phyloP scores from a whole-genome alignment of 1,140 invertebrate genomes.

The Babylonia areolata region DNA sequence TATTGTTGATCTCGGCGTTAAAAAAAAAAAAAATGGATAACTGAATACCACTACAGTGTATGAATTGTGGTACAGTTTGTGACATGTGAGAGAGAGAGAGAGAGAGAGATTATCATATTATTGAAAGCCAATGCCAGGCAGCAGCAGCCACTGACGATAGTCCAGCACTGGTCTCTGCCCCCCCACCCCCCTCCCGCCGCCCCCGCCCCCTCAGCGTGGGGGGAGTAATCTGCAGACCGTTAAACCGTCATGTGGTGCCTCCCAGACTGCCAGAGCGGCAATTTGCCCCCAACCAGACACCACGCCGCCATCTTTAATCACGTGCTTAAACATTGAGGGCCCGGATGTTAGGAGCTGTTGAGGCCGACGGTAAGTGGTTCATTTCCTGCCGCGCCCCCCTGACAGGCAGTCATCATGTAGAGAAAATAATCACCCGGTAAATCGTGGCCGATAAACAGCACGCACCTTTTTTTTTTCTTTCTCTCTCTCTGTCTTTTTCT shows the following conservation, averaged over 20 bases:
- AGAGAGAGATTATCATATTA: background rate
- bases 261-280: background rate
- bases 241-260: conserved; percentile 21
- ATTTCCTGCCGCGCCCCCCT: background rate
- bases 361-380: background rate
- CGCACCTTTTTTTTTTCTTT: background rate
- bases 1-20: too few species aligned
- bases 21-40: too few species aligned
- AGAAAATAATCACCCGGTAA: background rate
- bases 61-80: background rate
- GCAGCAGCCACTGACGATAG: too few species aligned
- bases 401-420: background rate
- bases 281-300: conserved; percentile 20
- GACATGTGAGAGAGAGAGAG: background rate
- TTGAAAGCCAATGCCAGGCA: background rate
- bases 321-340: background rate
- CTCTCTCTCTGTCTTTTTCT: background rate
- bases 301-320: conserved; percentile 24
- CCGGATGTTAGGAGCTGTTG: conserved; percentile 11
- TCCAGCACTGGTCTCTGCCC: too few species aligned
- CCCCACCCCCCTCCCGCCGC: too few species aligned
- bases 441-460: background rate
- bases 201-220: background rate
- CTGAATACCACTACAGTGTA: background rate
- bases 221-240: conserved; percentile 18